These are phyloP conservation scores for Smittia aterrima DNA, from an alignment of 2,888 invertebrate genomes.

Conservation along the genomic window DNA sequence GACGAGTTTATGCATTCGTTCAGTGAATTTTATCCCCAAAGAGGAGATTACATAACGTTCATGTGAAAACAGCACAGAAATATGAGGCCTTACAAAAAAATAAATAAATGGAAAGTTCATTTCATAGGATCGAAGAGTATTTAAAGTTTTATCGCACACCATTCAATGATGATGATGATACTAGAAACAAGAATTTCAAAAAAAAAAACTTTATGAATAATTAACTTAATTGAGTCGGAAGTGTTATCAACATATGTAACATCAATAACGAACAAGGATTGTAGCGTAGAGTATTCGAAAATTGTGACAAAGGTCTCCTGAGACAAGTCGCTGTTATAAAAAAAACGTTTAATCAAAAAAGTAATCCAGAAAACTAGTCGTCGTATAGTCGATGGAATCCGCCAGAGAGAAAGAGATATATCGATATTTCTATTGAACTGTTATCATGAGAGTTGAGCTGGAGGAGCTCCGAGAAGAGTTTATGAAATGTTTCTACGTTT, in stretches of 20 bases:
- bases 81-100: constrained; percentile 24
- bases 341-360: constrained; percentile 17
- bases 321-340: not conserved
- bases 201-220: constrained; percentile 14
- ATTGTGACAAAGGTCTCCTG: not conserved
- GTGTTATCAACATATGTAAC: not conserved
- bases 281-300: constrained; percentile 4
- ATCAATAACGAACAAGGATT: not conserved
- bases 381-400: not conserved
- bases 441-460: not conserved
- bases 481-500: constrained; percentile 14
- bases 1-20: not conserved
- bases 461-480: not conserved
- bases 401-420: not conserved
- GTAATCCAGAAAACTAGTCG: not conserved
- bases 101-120: constrained; percentile 17
- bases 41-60: not conserved
- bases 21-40: not conserved
- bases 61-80: constrained; percentile 28
- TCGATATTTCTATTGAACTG: constrained; percentile 7
- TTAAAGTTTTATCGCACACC: not conserved
- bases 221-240: not conserved
- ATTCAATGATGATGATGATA: not conserved
- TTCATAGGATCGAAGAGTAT: constrained; percentile 5
- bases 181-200: not conserved